These are phyloP conservation scores for Trachelus iudaicus DNA, from an alignment of 2,888 invertebrate genomes.

Conservation along the genomic window DNA sequence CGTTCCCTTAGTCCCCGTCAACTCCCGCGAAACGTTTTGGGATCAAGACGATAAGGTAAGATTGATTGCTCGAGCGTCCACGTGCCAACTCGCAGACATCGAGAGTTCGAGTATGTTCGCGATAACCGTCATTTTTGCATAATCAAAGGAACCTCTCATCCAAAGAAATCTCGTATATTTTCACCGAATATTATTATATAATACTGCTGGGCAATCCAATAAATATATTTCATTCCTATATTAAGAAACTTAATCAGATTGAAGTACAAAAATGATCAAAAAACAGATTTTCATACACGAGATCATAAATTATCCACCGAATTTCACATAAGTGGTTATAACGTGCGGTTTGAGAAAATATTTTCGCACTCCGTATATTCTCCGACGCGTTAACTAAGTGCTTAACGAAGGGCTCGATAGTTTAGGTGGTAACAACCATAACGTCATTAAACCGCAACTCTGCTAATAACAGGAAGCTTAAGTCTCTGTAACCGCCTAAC, in stretches of 20 bases:
- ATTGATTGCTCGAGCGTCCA: slow-evolving; percentile 25
- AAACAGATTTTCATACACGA: neutral
- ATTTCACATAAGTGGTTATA: neutral
- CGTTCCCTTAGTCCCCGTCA: slow-evolving; percentile 4
- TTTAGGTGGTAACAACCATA: slow-evolving; percentile 18
- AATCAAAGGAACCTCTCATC: slow-evolving; percentile 5
- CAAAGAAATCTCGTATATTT: neutral
- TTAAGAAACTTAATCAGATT: neutral
- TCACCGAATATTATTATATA: neutral
- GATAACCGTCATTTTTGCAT: slow-evolving; percentile 15
- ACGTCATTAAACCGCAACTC: slow-evolving; percentile 44
- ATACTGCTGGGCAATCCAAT: neutral
- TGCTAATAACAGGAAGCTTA: slow-evolving; percentile 38
- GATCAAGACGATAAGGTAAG: slow-evolving; percentile 28
- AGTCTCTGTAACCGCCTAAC: slow-evolving; percentile 30
- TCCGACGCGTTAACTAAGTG: neutral
- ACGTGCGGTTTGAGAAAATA: neutral
- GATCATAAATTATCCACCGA: neutral
- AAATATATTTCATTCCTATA: neutral
- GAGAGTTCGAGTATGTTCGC: slow-evolving; percentile 1
- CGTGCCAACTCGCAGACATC: slow-evolving; percentile 1
- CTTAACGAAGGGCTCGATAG: slow-evolving; percentile 16
- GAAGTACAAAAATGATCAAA: neutral
- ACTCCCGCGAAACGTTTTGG: slow-evolving; percentile 12
- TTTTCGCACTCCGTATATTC: neutral